phyloP scores from a whole-genome alignment of 2,797 vertebrate species.

The Chromis chromis region DNA sequence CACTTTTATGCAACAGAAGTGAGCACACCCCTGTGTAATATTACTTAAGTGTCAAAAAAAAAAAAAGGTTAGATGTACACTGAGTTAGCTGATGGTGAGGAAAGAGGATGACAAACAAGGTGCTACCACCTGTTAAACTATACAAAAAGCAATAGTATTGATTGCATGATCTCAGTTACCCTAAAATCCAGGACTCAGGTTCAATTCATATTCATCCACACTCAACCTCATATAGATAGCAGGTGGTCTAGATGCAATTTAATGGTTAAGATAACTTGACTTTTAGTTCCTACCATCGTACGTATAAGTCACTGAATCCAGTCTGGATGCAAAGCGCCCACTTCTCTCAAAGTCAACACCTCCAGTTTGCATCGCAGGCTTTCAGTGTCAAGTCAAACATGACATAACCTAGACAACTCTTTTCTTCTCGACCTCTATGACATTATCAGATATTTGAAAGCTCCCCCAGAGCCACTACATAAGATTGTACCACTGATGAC shows the following conservation, averaged over 20 bases:
- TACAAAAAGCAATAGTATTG: too few species aligned
- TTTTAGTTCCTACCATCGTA: neutral
- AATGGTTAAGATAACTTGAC: neutral
- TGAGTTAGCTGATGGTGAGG: neutral
- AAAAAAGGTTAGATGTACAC: too few species aligned
- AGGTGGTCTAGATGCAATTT: neutral
- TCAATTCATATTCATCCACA: neutral
- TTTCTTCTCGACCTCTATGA: neutral
- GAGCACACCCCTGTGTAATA: too few species aligned
- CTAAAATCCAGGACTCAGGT: too few species aligned
- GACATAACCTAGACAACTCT: neutral
- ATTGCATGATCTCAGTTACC: too few species aligned
- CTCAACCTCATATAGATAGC: too few species aligned
- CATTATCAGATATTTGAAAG: neutral
- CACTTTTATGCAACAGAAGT: neutral
- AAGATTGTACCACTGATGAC: neutral
- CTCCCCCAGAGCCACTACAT: neutral
- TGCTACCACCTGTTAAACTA: too few species aligned
- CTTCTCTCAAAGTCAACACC: neutral
- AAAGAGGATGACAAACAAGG: neutral
- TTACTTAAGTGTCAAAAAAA: too few species aligned
- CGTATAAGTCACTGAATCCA: too few species aligned
- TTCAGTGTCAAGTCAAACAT: neutral
- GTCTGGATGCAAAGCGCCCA: neutral
- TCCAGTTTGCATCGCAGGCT: neutral